phyloP scores from a whole-genome alignment of 2,113 vertebrate genomes.

The Hemiscyllium ocellatum region DNA sequence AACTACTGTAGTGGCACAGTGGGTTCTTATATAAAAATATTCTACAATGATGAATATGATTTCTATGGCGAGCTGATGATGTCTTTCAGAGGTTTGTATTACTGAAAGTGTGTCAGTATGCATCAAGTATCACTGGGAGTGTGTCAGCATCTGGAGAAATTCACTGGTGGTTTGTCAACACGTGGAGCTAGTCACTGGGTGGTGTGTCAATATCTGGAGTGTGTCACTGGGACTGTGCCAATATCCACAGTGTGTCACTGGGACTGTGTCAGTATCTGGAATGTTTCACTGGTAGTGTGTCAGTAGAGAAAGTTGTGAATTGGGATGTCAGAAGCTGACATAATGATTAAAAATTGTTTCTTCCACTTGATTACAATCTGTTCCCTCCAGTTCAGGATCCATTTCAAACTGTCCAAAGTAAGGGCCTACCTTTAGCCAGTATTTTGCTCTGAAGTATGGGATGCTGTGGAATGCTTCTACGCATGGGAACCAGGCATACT shows the following conservation, averaged over 20 bases:
- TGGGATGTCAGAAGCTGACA: background rate
- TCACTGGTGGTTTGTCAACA: background rate
- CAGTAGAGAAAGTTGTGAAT: background rate
- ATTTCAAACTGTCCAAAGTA: background rate
- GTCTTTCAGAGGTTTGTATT: background rate
- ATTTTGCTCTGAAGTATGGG: conserved; percentile 62
- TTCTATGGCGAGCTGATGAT: background rate
- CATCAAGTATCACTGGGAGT: no score
- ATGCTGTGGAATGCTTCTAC: conserved; percentile 57
- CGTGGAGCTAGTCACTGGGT: background rate
- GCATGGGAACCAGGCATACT: conserved; percentile 94
- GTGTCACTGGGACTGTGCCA: background rate
- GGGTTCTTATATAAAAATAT: background rate
- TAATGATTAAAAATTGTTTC: background rate
- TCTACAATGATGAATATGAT: background rate
- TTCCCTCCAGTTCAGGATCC: background rate
- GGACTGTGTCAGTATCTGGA: background rate
- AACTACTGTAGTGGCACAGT: background rate
- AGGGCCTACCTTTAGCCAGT: conserved; percentile 80
- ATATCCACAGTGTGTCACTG: background rate
- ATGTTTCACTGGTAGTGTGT: background rate
- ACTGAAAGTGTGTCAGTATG: no score
- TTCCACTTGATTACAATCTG: background rate
- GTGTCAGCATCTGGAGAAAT: background rate
- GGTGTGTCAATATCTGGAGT: background rate